These are phyloP conservation scores for Apotomis capreana DNA, from an alignment of 2,888 invertebrate genomes.

Conservation along the genomic window DNA sequence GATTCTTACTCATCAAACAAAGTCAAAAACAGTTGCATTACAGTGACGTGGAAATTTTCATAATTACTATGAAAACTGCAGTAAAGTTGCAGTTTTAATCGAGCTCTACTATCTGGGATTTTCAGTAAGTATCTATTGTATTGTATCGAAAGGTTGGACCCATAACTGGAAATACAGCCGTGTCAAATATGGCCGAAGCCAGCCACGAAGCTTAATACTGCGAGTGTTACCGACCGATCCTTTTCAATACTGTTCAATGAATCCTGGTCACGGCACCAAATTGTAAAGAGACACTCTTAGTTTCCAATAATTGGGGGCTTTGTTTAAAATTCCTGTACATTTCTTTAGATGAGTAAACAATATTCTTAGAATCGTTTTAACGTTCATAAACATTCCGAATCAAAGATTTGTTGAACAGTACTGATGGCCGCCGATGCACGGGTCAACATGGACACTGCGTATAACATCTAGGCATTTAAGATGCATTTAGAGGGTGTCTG, in stretches of 20 bases:
- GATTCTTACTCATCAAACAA: neutral
- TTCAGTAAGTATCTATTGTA: neutral
- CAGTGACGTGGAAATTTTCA: neutral
- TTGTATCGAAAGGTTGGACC: neutral
- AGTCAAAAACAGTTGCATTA: no score
- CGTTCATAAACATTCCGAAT: neutral
- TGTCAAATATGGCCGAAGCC: neutral
- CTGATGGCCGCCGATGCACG: slow-evolving; percentile 14
- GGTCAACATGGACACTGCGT: slow-evolving; percentile 9
- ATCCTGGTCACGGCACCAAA: slow-evolving; percentile 11
- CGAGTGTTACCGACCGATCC: slow-evolving; percentile 20
- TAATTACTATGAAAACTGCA: neutral
- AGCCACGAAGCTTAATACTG: slow-evolving; percentile 3
- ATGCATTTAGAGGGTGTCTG: neutral
- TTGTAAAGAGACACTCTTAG: neutral
- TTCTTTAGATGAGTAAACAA: neutral
- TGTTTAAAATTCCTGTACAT: no score
- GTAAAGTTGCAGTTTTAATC: neutral
- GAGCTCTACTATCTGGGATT: neutral
- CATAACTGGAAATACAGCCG: neutral
- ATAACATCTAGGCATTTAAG: neutral
- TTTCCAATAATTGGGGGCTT: neutral
- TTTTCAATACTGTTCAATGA: slow-evolving; percentile 19
- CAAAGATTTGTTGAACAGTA: slow-evolving; percentile 11
- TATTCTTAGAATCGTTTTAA: neutral